A percentile compares a stretch with the other conserved stretches of the same genome.
These are phyloP conservation scores for Cacatua alba DNA, from an alignment of 2,113 vertebrate genomes.

Conservation along the genomic window DNA sequence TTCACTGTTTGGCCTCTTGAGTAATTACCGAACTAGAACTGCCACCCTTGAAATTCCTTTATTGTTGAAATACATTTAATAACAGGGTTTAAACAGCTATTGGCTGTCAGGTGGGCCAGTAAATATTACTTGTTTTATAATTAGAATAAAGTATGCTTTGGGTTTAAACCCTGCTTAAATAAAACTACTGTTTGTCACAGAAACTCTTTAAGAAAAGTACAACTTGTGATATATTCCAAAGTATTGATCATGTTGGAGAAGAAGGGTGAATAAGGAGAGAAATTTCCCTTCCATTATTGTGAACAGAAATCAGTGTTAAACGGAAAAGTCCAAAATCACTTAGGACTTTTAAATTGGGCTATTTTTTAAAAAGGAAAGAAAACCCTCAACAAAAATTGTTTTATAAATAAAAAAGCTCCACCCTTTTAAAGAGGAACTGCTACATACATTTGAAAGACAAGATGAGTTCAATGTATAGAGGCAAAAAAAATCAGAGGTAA, in stretches of 20 bases:
- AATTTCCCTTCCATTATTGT: background rate
- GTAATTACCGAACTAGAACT: background rate
- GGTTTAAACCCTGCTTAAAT: background rate
- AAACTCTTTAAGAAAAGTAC: background rate
- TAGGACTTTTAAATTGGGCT: background rate
- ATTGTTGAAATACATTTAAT: background rate
- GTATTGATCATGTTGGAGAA: background rate
- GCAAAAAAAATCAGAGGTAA: conserved; percentile 7
- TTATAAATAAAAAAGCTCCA: background rate
- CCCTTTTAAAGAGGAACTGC: conserved; percentile 15
- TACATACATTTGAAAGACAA: background rate
- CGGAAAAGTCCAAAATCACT: background rate
- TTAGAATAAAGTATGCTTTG: background rate
- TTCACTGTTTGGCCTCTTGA: background rate
- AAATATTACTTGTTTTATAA: background rate
- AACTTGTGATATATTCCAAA: background rate
- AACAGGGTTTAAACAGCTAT: background rate
- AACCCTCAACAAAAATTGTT: background rate
- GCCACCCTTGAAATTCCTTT: background rate
- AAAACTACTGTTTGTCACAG: background rate
- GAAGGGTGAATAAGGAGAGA: background rate
- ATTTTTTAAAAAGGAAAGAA: background rate
- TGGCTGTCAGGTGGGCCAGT: background rate
- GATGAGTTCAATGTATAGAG: background rate
- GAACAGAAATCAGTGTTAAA: background rate